Evolutionary conservation across 2,888 invertebrate genomes (phyloP).

Genomic region (Nomada fucata): DNA sequence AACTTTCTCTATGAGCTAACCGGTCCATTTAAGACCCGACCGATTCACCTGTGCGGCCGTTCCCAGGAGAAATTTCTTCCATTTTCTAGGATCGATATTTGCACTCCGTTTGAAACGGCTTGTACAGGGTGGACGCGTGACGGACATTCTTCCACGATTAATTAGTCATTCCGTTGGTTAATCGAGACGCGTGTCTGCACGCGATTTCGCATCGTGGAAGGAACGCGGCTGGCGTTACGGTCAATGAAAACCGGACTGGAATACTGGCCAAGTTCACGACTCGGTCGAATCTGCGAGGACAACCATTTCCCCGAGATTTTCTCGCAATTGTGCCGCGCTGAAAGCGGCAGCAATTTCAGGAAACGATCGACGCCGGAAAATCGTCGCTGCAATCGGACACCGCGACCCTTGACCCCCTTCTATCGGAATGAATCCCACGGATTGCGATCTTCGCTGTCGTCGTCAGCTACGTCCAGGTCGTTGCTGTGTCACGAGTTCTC

Average conservation of each 20-base stretch:
- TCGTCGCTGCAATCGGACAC: conserved; percentile 50
- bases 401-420: conserved; percentile 65
- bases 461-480: neutral
- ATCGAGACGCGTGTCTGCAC: conserved; percentile 40
- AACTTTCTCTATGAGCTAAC: neutral
- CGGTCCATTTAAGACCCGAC: neutral
- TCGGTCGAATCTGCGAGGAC: conserved; percentile 38
- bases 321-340: neutral
- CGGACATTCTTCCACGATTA: conserved; percentile 34
- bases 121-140: conserved; percentile 2
- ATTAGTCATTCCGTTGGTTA: conserved; percentile 52
- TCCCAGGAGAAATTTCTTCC: neutral
- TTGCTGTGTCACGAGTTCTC: neutral
- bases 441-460: conserved; percentile 11
- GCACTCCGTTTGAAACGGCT: neutral
- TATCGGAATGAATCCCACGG: conserved; percentile 29
- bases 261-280: conserved; percentile 60
- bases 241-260: conserved; percentile 55
- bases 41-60: neutral
- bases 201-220: conserved; percentile 47
- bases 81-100: neutral
- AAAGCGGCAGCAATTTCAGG: conserved; percentile 35
- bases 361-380: conserved; percentile 49
- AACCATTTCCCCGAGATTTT: neutral
- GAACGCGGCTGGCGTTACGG: conserved; percentile 49